Evolutionary conservation across 2,113 vertebrate genomes (phyloP), one percentile per base, ranked within the genome.

Genomic region (Scartelaos histophorus): DNA sequence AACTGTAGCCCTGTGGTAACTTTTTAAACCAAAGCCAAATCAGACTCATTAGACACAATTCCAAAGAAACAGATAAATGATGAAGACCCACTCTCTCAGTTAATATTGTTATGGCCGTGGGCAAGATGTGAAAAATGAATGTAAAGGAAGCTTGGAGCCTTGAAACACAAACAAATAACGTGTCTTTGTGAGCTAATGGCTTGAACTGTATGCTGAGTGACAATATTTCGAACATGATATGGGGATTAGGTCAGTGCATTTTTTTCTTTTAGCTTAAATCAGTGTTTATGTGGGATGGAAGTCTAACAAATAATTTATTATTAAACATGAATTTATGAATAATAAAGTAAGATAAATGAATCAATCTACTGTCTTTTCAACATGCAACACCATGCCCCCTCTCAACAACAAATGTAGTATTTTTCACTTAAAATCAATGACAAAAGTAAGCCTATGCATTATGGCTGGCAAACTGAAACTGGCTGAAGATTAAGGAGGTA

Each of bases 401-500:
- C 35, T 43, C 10, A 51, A 17, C 47, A 7, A 19, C 6, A 51
- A 51, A 51, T 43, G 38, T 9, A 10, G 38, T 9, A 43, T 43
- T 43, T 43, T 43, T 7, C 38, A 43, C 38, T 43, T 43, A 43
- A 43, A 43, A 43, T 43, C 7, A 43, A 43, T 11, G 38, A 51
- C 13, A 51, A 19, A 51, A 19, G 3, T 19, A 51, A 5, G 17
- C 17, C 49, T 29, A 29, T 67, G 67, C 16, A 12, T 22, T 45
- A 17, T 71, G 51, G 19, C 45, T 60, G 71, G 82, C 76, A 73
- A 57, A 74, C 49, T 84, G 83, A 82, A 64, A 74, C 77, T 73
- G 61, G 12, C 78, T 84, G 79, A 83, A 81, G 86, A 81, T 82
- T 87, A 82, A 77, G 71, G 75, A 83, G 57, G 76, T 68, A 69